phyloP scores from a whole-genome alignment of 2,888 invertebrate species.

The Bombylius discolor region DNA sequence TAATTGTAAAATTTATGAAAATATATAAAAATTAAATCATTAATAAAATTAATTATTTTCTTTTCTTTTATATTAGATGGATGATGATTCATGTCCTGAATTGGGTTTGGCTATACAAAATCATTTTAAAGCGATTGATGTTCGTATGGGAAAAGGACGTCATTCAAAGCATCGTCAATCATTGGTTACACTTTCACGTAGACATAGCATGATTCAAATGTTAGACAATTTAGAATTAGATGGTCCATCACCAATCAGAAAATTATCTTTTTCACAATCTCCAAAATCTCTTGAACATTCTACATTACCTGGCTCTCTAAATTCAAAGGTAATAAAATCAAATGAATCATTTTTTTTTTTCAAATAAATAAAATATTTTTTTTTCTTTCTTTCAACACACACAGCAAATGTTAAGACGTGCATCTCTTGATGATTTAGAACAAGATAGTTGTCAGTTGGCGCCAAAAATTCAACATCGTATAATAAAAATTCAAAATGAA shows the following conservation, averaged over 20 bases:
- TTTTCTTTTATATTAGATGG: slow-evolving; percentile 42
- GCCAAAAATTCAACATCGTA: slow-evolving; percentile 69
- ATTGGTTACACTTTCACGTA: slow-evolving; percentile 65
- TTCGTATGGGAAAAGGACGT: slow-evolving; percentile 53
- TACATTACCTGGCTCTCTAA: background rate
- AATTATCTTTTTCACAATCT: slow-evolving; percentile 23
- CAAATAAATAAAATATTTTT: too few species aligned
- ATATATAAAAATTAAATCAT: background rate
- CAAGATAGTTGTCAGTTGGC: slow-evolving; percentile 68
- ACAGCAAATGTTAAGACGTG: slow-evolving; percentile 49
- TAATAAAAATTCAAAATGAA: slow-evolving; percentile 56
- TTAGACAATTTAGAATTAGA: slow-evolving; percentile 54
- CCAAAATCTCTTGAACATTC: slow-evolving; percentile 27
- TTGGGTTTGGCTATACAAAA: slow-evolving; percentile 75
- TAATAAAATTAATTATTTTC: background rate
- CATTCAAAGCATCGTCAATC: slow-evolving; percentile 76
- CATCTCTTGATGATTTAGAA: slow-evolving; percentile 69
- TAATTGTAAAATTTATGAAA: slow-evolving; percentile 46
- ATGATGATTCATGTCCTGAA: slow-evolving; percentile 76
- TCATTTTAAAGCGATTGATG: slow-evolving; percentile 77
- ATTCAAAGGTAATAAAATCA: background rate
- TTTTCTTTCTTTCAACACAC: too few species aligned
- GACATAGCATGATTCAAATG: slow-evolving; percentile 69
- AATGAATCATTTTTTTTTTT: background rate
- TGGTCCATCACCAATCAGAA: slow-evolving; percentile 56